phyloP scores from a whole-genome alignment of 2,113 vertebrate genomes.

The Meles meles region DNA sequence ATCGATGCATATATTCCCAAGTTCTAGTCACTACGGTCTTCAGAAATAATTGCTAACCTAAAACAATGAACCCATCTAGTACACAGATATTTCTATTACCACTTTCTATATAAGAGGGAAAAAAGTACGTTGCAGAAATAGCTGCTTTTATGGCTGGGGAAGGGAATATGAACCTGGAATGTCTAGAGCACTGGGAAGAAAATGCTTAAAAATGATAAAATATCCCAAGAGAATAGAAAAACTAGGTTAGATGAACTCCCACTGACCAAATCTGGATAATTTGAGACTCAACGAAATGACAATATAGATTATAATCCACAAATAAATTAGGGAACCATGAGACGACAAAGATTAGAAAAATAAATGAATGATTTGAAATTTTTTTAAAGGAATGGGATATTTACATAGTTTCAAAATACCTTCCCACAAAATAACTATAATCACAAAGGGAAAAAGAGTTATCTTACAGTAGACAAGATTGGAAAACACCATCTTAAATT shows the following conservation, averaged over 20 bases:
- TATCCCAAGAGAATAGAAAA: background rate
- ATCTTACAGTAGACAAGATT: background rate
- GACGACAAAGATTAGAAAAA: background rate
- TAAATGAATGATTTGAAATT: background rate
- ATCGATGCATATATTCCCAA: background rate
- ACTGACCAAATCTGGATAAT: background rate
- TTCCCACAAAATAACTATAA: background rate
- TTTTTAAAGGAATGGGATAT: background rate
- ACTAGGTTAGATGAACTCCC: background rate
- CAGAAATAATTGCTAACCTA: background rate
- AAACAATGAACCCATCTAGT: background rate
- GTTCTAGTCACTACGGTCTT: background rate
- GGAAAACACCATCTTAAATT: background rate
- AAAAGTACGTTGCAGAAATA: background rate
- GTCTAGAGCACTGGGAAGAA: background rate
- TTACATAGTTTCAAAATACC: background rate
- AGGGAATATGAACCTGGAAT: background rate
- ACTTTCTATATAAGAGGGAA: background rate
- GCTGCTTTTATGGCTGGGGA: background rate
- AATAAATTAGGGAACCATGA: background rate
- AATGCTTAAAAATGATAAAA: background rate
- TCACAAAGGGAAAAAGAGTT: background rate
- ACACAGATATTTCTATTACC: background rate
- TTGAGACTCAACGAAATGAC: background rate
- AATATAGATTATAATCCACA: background rate